Evolutionary conservation across 2,113 vertebrate species (phyloP), one percentile per base, ranked within the genome.

Genomic region (Sorex fumeus): DNA sequence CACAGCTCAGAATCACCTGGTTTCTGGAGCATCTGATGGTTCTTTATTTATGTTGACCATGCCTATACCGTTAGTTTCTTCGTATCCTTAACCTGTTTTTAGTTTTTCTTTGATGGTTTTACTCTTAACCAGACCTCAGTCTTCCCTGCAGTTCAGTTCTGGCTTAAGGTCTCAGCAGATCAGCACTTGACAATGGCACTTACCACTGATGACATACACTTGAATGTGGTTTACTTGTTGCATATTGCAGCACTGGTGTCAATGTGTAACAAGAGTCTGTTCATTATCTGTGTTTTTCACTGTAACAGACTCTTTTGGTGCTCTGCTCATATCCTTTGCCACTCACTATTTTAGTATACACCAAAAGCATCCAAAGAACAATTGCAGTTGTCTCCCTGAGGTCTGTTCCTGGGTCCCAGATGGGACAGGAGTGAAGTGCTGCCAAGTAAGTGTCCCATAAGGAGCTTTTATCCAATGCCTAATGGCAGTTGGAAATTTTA

Each of bases 91-190:
- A 57, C 82, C 62, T 28, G 69, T 32, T 34, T 88, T 84, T 87
- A 78, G 7, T 93, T 88, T 91, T 57, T 8, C 8, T 0, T 74
- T 89, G 34, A 67, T 94, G 64, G 47, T 85, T 6, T 87, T 90
- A 69, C 57, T 62, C 81, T 87, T 83, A 79, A 71, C 10, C 7
- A 75, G 71, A 76, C 25, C 8, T 94, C 67, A 85, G 34, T 19
- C 53, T 93, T 87, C 71, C 19, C n/a, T 78, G 15, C 7, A n/a
- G 76, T 89, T 10, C 50, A 72, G 74, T 87, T 40, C 43, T 79
- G 72, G 45, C n/a, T 86, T 84, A 12, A 79, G 75, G 53, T 21
- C n/a, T 27, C 36, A 91, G 88, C 13, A 19, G 18, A 53, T 15
- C 53, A 15, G 18, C 53, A 19, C 18, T 53, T 53, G 53, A 53